These are phyloP conservation scores for Morone saxatilis DNA, from an alignment of 2,113 vertebrate species.

Conservation along the genomic window DNA sequence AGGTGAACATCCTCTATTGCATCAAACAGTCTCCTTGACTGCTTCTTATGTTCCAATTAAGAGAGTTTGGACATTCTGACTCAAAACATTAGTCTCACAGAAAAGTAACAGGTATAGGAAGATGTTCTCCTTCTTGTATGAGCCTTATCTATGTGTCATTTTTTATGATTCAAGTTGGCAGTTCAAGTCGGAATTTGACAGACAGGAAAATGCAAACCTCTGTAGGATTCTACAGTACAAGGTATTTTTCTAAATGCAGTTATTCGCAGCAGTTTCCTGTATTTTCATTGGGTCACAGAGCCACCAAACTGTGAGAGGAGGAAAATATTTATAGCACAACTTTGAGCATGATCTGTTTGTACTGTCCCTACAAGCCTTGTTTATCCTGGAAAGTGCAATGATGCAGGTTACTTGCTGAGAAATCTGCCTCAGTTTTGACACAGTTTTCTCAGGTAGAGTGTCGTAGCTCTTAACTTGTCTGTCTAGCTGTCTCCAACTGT, in stretches of 20 bases:
- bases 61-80: too few species aligned
- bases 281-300: not conserved
- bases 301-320: slow-evolving; percentile 21
- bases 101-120: too few species aligned
- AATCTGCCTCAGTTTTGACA: slow-evolving; percentile 33
- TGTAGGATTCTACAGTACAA: not conserved
- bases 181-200: not conserved
- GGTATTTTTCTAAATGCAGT: not conserved
- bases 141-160: too few species aligned
- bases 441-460: not conserved
- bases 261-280: slow-evolving; percentile 13
- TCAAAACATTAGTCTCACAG: too few species aligned
- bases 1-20: too few species aligned
- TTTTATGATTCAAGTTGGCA: not conserved
- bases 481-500: slow-evolving; percentile 14
- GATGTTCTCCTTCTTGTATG: too few species aligned
- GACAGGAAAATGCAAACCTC: not conserved
- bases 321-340: slow-evolving; percentile 23
- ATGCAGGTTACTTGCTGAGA: slow-evolving; percentile 14
- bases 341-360: slow-evolving; percentile 16
- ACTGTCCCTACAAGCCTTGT: slow-evolving; percentile 31
- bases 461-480: slow-evolving; percentile 20
- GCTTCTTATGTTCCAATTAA: too few species aligned
- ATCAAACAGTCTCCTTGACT: too few species aligned
- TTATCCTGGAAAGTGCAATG: slow-evolving; percentile 19